Percentiles rank a stretch among this genome's conserved stretches.
Evolutionary conservation across 2,888 invertebrate genomes (phyloP).

Genomic region (Diabrotica balteata): DNA sequence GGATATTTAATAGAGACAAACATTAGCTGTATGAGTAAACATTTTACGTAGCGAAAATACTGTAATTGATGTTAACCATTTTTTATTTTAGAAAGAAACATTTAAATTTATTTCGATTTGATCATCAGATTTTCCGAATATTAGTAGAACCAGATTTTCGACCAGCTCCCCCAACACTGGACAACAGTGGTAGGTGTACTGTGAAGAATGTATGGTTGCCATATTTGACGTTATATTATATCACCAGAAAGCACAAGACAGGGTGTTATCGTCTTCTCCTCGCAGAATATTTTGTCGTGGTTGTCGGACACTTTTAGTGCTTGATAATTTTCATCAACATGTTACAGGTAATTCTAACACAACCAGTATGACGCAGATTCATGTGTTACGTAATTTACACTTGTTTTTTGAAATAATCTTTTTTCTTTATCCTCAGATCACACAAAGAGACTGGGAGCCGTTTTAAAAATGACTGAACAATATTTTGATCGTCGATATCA

Average conservation of each 20-base stretch:
- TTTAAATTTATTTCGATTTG: conserved; percentile 49
- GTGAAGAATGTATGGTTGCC: conserved; percentile 54
- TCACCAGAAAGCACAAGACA: conserved; percentile 36
- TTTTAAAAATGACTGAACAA: too few species aligned
- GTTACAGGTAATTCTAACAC: conserved; percentile 41
- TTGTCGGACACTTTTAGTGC: conserved; percentile 42
- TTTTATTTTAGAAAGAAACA: conserved; percentile 46
- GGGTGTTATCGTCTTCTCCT: conserved; percentile 31
- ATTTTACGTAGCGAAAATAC: too few species aligned
- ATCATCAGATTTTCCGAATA: conserved; percentile 52
- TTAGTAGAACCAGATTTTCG: conserved; percentile 49
- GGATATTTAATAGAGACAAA: too few species aligned
- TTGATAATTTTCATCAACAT: conserved; percentile 47
- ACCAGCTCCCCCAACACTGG: conserved; percentile 51
- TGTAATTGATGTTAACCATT: too few species aligned
- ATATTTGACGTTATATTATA: conserved; percentile 48
- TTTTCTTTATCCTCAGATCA: too few species aligned
- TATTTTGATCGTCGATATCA: too few species aligned
- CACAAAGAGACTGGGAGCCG: too few species aligned
- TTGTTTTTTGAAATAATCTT: too few species aligned
- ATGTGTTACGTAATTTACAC: too few species aligned
- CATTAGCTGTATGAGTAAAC: too few species aligned
- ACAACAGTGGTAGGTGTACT: conserved; percentile 53
- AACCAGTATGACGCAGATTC: too few species aligned
- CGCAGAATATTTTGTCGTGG: conserved; percentile 39